These are phyloP conservation scores for Oryzias woworae DNA, from an alignment of 2,113 vertebrate species.

Conservation along the genomic window DNA sequence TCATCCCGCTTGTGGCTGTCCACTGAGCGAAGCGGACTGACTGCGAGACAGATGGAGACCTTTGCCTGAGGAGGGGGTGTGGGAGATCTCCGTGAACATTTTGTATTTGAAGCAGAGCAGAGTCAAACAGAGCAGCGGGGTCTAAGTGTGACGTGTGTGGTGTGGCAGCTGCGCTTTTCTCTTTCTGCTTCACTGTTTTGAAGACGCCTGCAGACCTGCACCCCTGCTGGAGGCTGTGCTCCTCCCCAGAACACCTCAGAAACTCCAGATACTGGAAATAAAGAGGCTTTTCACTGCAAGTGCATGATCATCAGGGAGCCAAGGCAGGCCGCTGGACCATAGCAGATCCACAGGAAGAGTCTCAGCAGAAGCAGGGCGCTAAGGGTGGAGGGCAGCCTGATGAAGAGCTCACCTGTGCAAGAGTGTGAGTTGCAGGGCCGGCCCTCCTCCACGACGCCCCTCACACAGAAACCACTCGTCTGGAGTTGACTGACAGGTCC, in stretches of 20 bases:
- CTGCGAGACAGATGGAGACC: slow-evolving; percentile 89
- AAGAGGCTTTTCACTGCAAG: slow-evolving; percentile 15
- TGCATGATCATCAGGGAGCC: slow-evolving; percentile 28
- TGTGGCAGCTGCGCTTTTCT: slow-evolving; percentile 33
- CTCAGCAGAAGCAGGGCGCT: background rate
- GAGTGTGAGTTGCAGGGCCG: slow-evolving; percentile 90
- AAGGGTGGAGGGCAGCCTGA: background rate
- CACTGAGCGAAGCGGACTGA: slow-evolving; percentile 95
- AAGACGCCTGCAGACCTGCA: too few relatives aligned
- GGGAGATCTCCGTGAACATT: slow-evolving; percentile 37
- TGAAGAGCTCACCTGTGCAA: slow-evolving; percentile 82
- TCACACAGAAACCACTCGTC: slow-evolving; percentile 86
- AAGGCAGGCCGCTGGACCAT: slow-evolving; percentile 20
- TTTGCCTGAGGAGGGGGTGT: slow-evolving; percentile 77
- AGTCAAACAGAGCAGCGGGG: slow-evolving; percentile 73
- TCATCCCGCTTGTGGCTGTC: slow-evolving; percentile 94
- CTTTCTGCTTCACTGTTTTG: too few relatives aligned
- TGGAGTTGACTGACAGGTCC: slow-evolving; percentile 82
- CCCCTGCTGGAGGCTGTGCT: too few relatives aligned
- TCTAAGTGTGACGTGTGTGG: slow-evolving; percentile 73
- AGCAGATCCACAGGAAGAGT: too few relatives aligned
- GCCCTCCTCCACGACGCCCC: slow-evolving; percentile 92
- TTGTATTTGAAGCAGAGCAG: slow-evolving; percentile 60
- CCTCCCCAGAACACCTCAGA: background rate
- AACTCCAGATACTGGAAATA: background rate